Evolutionary conservation across 2,888 invertebrate species (phyloP), one percentile per base, ranked within the genome.

Genomic region (Mesoligia furuncula): DNA sequence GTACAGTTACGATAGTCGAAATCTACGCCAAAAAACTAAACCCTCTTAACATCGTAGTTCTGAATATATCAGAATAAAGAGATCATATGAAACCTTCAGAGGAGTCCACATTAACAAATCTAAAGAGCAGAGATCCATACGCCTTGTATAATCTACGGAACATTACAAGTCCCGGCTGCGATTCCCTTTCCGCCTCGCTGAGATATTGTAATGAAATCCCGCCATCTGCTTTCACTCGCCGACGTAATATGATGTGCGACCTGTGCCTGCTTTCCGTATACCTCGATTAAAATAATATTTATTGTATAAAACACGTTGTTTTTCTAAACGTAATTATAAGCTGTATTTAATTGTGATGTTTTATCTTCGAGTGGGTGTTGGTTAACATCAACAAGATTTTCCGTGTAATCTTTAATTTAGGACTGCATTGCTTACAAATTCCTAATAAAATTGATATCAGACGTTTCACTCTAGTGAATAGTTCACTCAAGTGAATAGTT

Each of bases 201-300:
- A 95, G 92, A 94, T 95, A 95, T 95, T 95, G 95, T 95, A 95
- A 95, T 95, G 95, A 95, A 95, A 95, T 95, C 94, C 93, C 91
- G 92, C 95, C 95, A 95, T 95, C 95, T 95, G 96, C 94, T 95
- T 95, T 95, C 94, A 94, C 93, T 95, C 94, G 91, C 91, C 91
- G 89, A 88, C 81, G 92, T 93, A 93, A 93, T 93, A 93, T 93
- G 94, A 94, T 91, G 91, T 93, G 93, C 91, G 92, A 93, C 91
- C 90, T 89, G 91, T 74, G 90, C 89, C 93, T 93, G 93, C 88
- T 93, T 92, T 91, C 91, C 91, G 91, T 93, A 91, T 90, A 91
- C 86, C 90, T 90, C 87, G 88, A 91, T 91, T 91, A 90, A 91
- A 92, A 90, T 92, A 90, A 90, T 91, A 90, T 88, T 85, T 88